Evolutionary conservation across 2,113 vertebrate species (phyloP).

Genomic region (Peromyscus leucopus): DNA sequence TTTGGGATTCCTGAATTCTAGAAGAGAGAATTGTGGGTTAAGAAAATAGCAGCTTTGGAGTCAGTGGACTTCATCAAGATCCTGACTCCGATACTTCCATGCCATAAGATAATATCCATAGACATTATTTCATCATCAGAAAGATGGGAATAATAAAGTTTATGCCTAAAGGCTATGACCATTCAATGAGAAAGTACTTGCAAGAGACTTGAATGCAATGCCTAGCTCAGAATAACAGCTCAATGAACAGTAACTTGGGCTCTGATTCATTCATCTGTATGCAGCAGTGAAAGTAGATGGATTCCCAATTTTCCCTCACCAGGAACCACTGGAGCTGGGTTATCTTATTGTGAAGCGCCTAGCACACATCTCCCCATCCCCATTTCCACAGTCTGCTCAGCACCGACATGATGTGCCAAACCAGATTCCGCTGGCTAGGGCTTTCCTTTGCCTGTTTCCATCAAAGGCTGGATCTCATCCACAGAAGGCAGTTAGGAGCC

Average conservation of each 20-base stretch:
- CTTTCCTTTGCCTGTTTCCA: constrained; percentile 68
- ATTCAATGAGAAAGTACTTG: neutral
- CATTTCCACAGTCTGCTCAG: constrained; percentile 54
- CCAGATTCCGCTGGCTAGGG: constrained; percentile 58
- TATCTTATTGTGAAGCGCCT: constrained; percentile 56
- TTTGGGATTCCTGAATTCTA: neutral
- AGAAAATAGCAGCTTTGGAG: neutral
- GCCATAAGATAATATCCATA: neutral
- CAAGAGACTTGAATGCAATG: neutral
- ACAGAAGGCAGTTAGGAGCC: constrained; percentile 62
- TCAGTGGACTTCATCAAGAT: neutral
- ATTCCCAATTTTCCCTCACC: constrained; percentile 10
- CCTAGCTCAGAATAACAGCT: constrained; percentile 10
- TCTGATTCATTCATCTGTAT: constrained; percentile 18
- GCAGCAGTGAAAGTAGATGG: neutral
- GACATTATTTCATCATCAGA: neutral
- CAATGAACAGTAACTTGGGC: constrained; percentile 1
- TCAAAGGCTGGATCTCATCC: constrained; percentile 51
- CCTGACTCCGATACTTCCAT: neutral
- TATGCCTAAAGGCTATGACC: neutral
- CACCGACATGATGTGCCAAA: constrained; percentile 60
- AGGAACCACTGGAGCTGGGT: constrained; percentile 39
- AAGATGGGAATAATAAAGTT: neutral
- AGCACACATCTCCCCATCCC: neutral
- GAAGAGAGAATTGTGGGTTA: neutral